These are phyloP conservation scores for Rhinolophus ferrumequinum DNA, from an alignment of 2,113 vertebrate species.

Conservation along the genomic window DNA sequence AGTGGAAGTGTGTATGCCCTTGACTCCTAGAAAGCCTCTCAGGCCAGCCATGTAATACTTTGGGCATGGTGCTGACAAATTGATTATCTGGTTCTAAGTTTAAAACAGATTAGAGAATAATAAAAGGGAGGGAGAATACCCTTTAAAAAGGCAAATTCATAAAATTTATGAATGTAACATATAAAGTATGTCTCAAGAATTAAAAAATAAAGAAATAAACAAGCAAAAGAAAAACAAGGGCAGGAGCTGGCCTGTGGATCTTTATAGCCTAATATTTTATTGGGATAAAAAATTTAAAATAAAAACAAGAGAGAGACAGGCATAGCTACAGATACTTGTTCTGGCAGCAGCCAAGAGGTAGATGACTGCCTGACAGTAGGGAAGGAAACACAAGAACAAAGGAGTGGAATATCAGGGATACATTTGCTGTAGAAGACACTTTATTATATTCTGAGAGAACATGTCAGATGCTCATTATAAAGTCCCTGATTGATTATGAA, in stretches of 20 bases:
- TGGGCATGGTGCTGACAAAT: background rate
- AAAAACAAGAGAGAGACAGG: background rate
- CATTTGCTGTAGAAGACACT: background rate
- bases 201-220: background rate
- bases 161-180: background rate
- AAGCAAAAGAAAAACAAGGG: conserved; percentile 14
- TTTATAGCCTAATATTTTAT: background rate
- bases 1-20: background rate
- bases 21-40: conserved; percentile 6
- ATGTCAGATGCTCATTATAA: background rate
- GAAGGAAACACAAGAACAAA: background rate
- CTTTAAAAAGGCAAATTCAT: background rate
- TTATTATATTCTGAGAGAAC: background rate
- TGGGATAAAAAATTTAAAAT: background rate
- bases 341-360: background rate
- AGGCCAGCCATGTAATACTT: background rate
- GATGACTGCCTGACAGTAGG: background rate
- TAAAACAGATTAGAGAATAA: conserved; percentile 3
- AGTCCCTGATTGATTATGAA: conserved; percentile 4
- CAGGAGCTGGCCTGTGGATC: background rate
- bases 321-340: background rate
- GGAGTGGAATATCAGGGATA: background rate
- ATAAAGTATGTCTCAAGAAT: background rate
- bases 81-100: conserved; percentile 7
- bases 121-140: background rate